Base-by-base conservation (phyloP, 2,797 vertebrate species). In the Danio choprae region DNA sequence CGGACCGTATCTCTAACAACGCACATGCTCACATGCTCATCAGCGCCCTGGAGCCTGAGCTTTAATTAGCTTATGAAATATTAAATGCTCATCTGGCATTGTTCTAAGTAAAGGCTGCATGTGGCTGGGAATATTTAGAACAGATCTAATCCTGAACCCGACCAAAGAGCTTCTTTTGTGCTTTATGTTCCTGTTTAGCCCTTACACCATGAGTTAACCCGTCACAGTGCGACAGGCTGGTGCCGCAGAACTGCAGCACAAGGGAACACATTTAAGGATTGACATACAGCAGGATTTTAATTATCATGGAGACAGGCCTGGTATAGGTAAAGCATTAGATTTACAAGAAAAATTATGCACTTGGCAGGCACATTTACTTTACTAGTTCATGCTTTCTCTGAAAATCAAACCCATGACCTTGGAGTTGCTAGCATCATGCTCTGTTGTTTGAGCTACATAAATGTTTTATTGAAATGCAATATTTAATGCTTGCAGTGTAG, bases 41-140 rank as follows among this genome's bases (percentile, higher is more conserved):
- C 43, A 59, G 38, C 51, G 65, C 79, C 68, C 74, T 74, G 67
- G 71, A 83, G 81, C 59, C 76, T 59, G 74, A 74, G 77, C 79
- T 72, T 81, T 86, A 86, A 86, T 86, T 82, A 86, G 74, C 83
- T 85, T 80, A 87, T 85, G 77, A 83, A 85, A 85, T 83, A 82
- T 81, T 85, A 77, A 86, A 84, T 80, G 81, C 73, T 84, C 82
- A 77, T 86, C 80, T 82, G 77, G 82, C 77, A 70, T 77, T 87
- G 82, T 82, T 78, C 80, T 84, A 79, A 50, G 80, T 75, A 70
- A 82, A 81, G 55, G 9, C 40, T 64, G 58, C 40, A 36, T 46
- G 64, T 58, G 76, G 50, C 20, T 75, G 22, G 38, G 22, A 73
- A 73, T 69, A 79, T 73, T 77, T 82, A 22, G 72, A 82, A 71